phyloP scores from a whole-genome alignment of 2,888 invertebrate genomes.

The Drosophila neoperkinsi region DNA sequence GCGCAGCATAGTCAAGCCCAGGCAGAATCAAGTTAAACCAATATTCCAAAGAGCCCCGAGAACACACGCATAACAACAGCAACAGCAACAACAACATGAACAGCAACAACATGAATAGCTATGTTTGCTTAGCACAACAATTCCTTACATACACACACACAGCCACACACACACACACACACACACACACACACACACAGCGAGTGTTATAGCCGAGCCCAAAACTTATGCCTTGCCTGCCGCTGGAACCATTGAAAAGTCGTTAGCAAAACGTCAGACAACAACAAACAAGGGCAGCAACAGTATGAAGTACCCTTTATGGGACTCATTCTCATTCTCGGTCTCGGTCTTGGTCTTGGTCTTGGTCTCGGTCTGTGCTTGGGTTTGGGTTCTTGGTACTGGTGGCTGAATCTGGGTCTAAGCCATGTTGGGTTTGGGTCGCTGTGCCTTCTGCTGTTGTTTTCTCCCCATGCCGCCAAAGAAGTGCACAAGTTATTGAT shows the following conservation, averaged over 20 bases:
- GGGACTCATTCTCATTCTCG: conserved; percentile 3
- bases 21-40: conserved; percentile 64
- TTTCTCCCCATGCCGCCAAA: not conserved
- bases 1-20: conserved; percentile 45
- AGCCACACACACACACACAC: conserved; percentile 16
- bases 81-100: conserved; percentile 13
- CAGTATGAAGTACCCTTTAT: conserved; percentile 33
- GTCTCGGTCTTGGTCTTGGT: not conserved
- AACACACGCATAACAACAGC: conserved; percentile 30
- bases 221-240: conserved; percentile 71
- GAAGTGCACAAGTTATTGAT: conserved; percentile 21
- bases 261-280: conserved; percentile 77
- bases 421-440: not conserved
- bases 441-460: not conserved
- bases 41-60: conserved; percentile 58
- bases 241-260: conserved; percentile 77
- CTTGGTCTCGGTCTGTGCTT: not conserved
- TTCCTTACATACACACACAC: conserved; percentile 26
- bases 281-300: conserved; percentile 42
- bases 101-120: conserved; percentile 37
- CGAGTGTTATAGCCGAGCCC: conserved; percentile 29
- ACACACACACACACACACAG: conserved; percentile 36
- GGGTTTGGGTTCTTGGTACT: not conserved
- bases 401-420: not conserved
- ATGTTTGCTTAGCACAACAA: conserved; percentile 63